Conservation (phyloP, 2,888 invertebrate species). For the Pantelozetes paolii region DNA sequence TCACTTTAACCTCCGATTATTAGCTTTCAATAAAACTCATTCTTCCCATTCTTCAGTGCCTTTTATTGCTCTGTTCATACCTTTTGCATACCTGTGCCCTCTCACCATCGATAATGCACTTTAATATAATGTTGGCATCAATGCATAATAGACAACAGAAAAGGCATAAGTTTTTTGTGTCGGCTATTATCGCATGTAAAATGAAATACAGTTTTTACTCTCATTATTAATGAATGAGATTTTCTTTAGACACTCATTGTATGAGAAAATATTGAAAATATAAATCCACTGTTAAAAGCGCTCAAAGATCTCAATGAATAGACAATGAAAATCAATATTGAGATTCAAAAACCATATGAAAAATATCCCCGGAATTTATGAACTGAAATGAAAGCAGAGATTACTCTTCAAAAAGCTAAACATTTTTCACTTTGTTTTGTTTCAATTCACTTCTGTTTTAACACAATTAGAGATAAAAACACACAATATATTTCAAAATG, state of each 20-base stretch:
- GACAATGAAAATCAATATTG: not conserved
- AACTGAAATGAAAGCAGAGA: not conserved
- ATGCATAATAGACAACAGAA: not conserved
- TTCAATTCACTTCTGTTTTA: not conserved
- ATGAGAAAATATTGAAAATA: not conserved
- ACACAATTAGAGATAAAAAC: not conserved
- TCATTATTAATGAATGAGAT: slow-evolving; percentile 32
- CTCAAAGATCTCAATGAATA: not conserved
- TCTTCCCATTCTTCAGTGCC: not conserved
- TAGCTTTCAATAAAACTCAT: not conserved
- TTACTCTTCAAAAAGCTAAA: not conserved
- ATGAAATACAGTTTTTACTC: slow-evolving; percentile 25
- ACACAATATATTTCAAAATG: no score
- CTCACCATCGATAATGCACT: not conserved
- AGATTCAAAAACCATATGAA: not conserved
- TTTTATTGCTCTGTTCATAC: slow-evolving; percentile 19
- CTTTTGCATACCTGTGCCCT: slow-evolving; percentile 17
- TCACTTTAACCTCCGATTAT: slow-evolving; percentile 9
- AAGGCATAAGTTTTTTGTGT: slow-evolving; percentile 10
- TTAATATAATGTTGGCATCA: not conserved
- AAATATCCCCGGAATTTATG: not conserved
- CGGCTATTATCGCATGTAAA: not conserved
- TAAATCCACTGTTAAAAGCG: no score
- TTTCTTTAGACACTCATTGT: not conserved
- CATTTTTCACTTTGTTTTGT: not conserved